phyloP scores from a whole-genome alignment of 1,140 invertebrate species.

The Atopsyche davidsoni region DNA sequence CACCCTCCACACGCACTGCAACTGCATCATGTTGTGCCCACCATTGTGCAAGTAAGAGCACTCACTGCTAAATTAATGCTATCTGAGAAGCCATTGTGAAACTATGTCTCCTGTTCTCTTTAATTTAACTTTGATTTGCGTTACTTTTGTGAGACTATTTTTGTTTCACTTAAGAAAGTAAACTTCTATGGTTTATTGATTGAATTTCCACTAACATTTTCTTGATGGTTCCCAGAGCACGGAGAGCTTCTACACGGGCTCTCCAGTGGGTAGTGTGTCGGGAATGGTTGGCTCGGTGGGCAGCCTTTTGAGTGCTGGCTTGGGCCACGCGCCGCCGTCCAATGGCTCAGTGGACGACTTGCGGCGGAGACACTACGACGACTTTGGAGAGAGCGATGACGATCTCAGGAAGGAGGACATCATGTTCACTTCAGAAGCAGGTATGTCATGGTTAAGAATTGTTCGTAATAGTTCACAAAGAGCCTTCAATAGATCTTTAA shows the following conservation, averaged over 20 bases:
- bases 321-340: slow-evolving; percentile 40
- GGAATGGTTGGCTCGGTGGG: slow-evolving; percentile 6
- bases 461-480: slow-evolving; percentile 30
- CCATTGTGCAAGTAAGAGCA: too few relatives aligned
- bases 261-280: slow-evolving; percentile 36
- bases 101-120: too few relatives aligned
- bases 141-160: too few relatives aligned
- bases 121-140: too few relatives aligned
- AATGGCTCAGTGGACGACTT: slow-evolving; percentile 52
- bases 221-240: slow-evolving; percentile 7
- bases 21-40: slow-evolving; percentile 32
- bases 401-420: slow-evolving; percentile 83
- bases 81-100: too few relatives aligned
- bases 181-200: slow-evolving; percentile 1
- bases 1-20: slow-evolving; percentile 23
- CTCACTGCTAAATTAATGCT: too few relatives aligned
- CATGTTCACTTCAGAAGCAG: slow-evolving; percentile 70
- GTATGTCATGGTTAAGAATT: slow-evolving; percentile 31
- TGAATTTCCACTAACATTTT: background rate
- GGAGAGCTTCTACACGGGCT: slow-evolving; percentile 44
- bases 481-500: too few relatives aligned
- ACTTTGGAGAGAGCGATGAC: slow-evolving; percentile 83
- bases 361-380: slow-evolving; percentile 62
- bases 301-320: slow-evolving; percentile 23
- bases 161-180: too few relatives aligned